Percentiles rank a stretch among this genome's conserved stretches.
These are phyloP conservation scores for Mystacides longicornis DNA, from an alignment of 2,888 invertebrate species.

Conservation along the genomic window DNA sequence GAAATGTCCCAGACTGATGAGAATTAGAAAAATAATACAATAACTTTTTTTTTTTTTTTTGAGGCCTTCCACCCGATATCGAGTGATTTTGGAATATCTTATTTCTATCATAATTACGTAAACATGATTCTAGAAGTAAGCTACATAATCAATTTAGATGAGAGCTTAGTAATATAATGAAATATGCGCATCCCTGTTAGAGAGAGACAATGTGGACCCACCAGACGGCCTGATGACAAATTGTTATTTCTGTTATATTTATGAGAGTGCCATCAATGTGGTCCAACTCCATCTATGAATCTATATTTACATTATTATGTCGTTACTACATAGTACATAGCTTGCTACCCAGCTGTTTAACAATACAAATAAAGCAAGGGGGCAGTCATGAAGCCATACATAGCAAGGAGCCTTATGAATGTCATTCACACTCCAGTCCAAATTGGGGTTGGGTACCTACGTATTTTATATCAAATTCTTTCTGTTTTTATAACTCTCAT, in stretches of 20 bases:
- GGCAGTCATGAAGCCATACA: not conserved
- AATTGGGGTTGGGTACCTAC: not conserved
- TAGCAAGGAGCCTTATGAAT: not conserved
- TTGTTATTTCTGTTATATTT: slow-evolving; percentile 13
- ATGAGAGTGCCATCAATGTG: slow-evolving; percentile 6
- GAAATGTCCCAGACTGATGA: too few relatives aligned
- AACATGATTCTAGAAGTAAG: too few relatives aligned
- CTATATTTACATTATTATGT: too few relatives aligned
- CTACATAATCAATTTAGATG: too few relatives aligned
- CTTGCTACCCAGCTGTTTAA: not conserved
- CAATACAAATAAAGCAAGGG: not conserved
- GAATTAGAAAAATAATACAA: too few relatives aligned
- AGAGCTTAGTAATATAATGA: too few relatives aligned
- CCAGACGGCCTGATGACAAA: slow-evolving; percentile 12
- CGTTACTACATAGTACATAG: not conserved
- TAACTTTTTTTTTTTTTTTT: too few relatives aligned
- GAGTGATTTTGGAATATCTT: too few relatives aligned
- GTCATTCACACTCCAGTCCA: not conserved
- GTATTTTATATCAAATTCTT: not conserved
- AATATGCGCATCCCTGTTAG: too few relatives aligned
- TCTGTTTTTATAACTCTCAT: too few relatives aligned
- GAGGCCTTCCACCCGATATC: too few relatives aligned
- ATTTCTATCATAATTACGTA: too few relatives aligned
- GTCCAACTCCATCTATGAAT: not conserved
- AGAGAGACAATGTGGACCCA: slow-evolving; percentile 3